Percentiles rank a stretch among this genome's conserved stretches.
Conservation (phyloP, 2,113 vertebrate species). For the Xenus cinereus region DNA sequence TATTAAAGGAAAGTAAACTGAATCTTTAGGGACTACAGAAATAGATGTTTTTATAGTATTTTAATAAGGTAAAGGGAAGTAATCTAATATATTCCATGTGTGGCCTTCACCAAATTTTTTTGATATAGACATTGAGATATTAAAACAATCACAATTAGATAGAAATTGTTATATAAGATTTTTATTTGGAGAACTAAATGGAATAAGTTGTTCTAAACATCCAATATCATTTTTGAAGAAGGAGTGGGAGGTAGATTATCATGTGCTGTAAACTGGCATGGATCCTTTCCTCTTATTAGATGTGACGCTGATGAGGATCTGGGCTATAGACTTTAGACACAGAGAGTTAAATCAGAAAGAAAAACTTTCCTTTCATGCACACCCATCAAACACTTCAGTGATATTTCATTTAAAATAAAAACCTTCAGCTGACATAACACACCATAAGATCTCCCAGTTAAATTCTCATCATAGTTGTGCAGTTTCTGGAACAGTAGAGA, state of each 20-base stretch:
- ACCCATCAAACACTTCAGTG: background rate
- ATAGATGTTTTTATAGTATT: background rate
- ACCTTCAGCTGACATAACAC: background rate
- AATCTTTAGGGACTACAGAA: background rate
- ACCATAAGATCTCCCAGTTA: background rate
- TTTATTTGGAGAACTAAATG: background rate
- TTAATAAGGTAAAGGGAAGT: background rate
- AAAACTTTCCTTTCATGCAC: background rate
- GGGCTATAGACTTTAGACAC: background rate
- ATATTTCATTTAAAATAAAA: constrained; percentile 10
- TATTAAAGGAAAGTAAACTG: background rate
- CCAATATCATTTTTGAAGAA: background rate
- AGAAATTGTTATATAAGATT: background rate
- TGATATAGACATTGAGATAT: background rate
- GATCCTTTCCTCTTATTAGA: background rate
- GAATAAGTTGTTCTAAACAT: background rate
- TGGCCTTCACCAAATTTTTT: background rate
- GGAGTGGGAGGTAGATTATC: background rate
- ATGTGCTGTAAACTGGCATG: background rate
- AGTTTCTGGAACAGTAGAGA: constrained; percentile 19
- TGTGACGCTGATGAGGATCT: background rate
- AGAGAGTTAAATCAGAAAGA: background rate
- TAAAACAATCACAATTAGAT: background rate
- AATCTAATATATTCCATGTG: background rate
- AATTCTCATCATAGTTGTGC: background rate